Evolutionary conservation across 2,888 invertebrate species (phyloP), one percentile per base, ranked within the genome.

Genomic region (Apamea epomidion): DNA sequence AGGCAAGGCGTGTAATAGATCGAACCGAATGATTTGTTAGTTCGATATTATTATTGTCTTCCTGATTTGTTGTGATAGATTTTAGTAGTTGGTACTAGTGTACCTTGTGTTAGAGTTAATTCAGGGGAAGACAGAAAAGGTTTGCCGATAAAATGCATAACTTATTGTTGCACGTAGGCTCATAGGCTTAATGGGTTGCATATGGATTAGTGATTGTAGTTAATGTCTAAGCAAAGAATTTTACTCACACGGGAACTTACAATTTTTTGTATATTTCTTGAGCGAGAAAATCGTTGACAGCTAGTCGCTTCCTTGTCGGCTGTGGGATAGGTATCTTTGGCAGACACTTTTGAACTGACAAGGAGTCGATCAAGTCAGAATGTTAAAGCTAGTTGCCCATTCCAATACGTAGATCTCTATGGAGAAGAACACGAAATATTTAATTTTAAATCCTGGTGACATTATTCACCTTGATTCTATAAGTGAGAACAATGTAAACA

Each of bases 1-100:
- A 48, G 48, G 42, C 16, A 32, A 60, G 16, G 18, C 42, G 1
- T 29, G 29, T 48, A 18, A 65, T 82, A 51, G 51, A 68, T 83
- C 1, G 16, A 68, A 32, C 58, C 25, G n/a, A 21, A n/a, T 78
- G 21, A 62, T 68, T 68, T 68, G n/a, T 81, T 48, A 1, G n/a
- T n/a, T 45, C 54, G 54, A 65, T 72, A 42, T 42, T 69, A 48
- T n/a, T 10, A 14, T 25, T 8, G 25, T 42, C 2, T 12, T 4
- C n/a, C 48, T 48, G 48, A 16, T 48, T 16, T 48, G 25, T 12
- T 78, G n/a, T 64, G 21, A 16, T n/a, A 12, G 0, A n/a, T 12
- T 21, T 29, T 14, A 32, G 3, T 10, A 5, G 48, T 48, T 16
- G 14, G 48, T 48, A n/a, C 29, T 25, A 58, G 25, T 25, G 3